Evolutionary conservation across 1,140 invertebrate species (phyloP).

Genomic region (Delia radicum): DNA sequence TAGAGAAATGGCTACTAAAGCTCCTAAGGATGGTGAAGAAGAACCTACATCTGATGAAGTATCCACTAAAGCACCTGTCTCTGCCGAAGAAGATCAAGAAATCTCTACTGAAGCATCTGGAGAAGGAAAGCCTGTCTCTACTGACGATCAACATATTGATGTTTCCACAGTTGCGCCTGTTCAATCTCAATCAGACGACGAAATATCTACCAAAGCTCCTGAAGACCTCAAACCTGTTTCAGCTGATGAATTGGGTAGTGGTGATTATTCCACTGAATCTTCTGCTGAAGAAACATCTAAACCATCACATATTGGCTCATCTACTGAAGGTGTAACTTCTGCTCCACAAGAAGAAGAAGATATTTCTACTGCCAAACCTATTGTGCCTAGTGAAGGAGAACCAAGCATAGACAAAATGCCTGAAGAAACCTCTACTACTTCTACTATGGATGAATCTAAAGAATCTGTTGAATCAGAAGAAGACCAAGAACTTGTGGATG

Average conservation of each 20-base stretch:
- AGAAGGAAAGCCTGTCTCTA: background rate
- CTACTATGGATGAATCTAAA: background rate
- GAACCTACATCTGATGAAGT: conserved; percentile 18
- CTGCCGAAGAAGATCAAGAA: conserved; percentile 13
- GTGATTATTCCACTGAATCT: conserved; percentile 1
- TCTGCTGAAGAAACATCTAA: background rate
- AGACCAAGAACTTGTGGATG: conserved; percentile 27
- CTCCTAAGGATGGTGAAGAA: conserved; percentile 8
- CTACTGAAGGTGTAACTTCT: background rate
- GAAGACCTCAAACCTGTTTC: background rate
- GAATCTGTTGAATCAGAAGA: conserved; percentile 20
- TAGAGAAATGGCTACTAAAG: background rate
- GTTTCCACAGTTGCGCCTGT: background rate
- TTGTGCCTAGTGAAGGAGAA: conserved; percentile 2
- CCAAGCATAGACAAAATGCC: background rate
- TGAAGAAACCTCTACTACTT: background rate
- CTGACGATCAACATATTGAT: conserved; percentile 7
- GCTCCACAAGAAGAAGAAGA: background rate
- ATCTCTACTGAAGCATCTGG: conserved; percentile 13
- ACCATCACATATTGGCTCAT: background rate
- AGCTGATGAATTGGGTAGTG: conserved; percentile 22
- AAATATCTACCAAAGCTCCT: background rate
- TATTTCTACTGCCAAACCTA: background rate
- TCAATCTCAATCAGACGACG: background rate
- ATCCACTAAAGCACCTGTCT: background rate